Base-by-base conservation (phyloP, 2,888 invertebrate species). In the Petrolisthes manimaculis region DNA sequence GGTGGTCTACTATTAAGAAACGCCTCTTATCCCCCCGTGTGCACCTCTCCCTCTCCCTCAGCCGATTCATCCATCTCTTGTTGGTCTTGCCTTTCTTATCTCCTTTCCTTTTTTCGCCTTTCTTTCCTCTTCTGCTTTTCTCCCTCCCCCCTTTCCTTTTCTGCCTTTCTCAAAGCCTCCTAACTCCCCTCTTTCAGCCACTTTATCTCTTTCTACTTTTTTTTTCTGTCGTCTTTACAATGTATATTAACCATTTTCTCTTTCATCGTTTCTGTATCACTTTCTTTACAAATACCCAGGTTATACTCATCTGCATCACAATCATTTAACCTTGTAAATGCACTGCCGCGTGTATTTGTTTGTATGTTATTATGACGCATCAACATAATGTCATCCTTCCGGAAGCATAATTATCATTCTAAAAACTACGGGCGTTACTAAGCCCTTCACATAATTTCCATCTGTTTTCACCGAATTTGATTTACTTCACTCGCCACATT, bases 221-320 rank as follows among this genome's bases (percentile, higher is more conserved):
- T 81, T 37, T 61, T 37, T 61, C 61, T 81, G 55, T 61, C 81
- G 53, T 61, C 55, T 54, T 8, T 81, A n/a, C 6, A 78, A 78
- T 6, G 14, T 37, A 5, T 14, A 51, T 24, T 78, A 24, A 18
- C 77, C 14, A n/a, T 18, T 14, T 4, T n/a, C n/a, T 69, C 69
- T n/a, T 69, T 77, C 18, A 77, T 77, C 14, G 14, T 77, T 77
- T 24, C 24, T 77, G 24, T 77, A 21, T 21, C 24, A 21, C 18
- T 77, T 77, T 5, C 21, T 21, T 21, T 77, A 21, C 6, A 8
- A 37, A 37, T 78, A 78, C 78, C 51, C 51, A 9, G n/a, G 8
- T 69, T 69, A 69, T 69, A 18, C n/a, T 69, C 69, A 3, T 6
- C 69, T 69, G 4, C n/a, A 18, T 69, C 14, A n/a, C 5, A n/a